phyloP scores from a whole-genome alignment of 2,113 vertebrate genomes.

The Physeter macrocephalus region DNA sequence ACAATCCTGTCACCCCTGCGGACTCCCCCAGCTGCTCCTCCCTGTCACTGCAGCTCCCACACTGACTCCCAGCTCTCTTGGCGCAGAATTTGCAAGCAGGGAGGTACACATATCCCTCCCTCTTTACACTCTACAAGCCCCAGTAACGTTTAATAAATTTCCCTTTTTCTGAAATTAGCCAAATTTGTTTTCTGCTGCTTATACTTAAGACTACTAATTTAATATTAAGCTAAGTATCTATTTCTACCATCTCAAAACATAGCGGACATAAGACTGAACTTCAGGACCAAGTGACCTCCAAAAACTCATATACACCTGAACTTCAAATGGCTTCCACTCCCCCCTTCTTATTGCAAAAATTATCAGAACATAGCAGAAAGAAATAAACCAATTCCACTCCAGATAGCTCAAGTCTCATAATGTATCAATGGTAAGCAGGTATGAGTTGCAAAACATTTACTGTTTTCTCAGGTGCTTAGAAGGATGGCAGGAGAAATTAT shows the following conservation, averaged over 20 bases:
- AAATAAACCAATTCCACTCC: background rate
- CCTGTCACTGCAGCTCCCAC: background rate
- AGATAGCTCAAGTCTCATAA: background rate
- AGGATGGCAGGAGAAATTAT: background rate
- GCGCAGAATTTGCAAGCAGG: background rate
- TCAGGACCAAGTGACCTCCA: background rate
- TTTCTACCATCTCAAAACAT: background rate
- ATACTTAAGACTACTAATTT: background rate
- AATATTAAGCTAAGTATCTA: background rate
- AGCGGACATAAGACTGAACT: background rate
- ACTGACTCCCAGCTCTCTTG: background rate
- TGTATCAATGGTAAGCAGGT: background rate
- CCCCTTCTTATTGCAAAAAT: background rate
- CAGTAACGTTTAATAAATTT: background rate
- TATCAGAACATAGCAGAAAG: background rate
- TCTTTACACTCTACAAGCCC: background rate
- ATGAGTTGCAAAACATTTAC: background rate
- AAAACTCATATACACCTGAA: background rate
- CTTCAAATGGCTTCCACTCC: background rate
- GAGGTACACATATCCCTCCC: background rate
- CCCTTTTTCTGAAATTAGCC: background rate
- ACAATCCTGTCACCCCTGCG: background rate
- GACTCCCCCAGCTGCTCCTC: no score
- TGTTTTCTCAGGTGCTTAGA: background rate
- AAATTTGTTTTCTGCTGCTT: background rate